These are phyloP conservation scores for Paramormyrops kingsleyae DNA, from an alignment of 2,113 vertebrate species.

Conservation along the genomic window DNA sequence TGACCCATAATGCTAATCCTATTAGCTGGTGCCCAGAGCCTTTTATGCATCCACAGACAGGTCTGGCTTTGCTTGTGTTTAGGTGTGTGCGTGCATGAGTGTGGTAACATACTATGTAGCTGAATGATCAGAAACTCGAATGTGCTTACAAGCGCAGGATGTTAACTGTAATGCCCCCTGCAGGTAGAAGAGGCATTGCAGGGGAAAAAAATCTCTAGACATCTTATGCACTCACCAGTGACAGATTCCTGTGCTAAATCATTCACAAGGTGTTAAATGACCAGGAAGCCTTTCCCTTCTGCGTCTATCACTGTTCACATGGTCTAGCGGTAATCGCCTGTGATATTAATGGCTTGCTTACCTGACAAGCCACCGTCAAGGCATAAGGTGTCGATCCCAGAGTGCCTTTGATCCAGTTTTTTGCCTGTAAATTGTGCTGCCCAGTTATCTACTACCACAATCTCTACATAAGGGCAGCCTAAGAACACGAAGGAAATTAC, in stretches of 20 bases:
- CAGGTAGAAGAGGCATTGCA: background rate
- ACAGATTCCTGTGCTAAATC: background rate
- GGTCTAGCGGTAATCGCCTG: background rate
- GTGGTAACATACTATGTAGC: background rate
- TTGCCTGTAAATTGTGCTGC: background rate
- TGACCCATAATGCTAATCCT: background rate
- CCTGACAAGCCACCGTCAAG: background rate
- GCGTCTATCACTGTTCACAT: background rate
- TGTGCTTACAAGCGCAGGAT: background rate
- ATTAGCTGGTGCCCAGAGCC: background rate
- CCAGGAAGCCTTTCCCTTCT: background rate
- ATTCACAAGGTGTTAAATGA: slow-evolving; percentile 3
- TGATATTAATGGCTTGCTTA: background rate
- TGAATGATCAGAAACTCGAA: background rate
- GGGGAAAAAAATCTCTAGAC: background rate
- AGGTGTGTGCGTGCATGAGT: background rate
- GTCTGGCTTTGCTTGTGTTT: background rate
- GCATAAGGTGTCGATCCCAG: background rate
- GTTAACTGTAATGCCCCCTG: background rate
- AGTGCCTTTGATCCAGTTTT: background rate
- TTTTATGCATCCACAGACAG: background rate
- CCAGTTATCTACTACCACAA: background rate
- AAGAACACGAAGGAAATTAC: background rate
- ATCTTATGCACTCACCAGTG: background rate
- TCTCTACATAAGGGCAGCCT: background rate